Evolutionary conservation across 2,113 vertebrate species (phyloP).

Genomic region (Mormyrus iriodes): DNA sequence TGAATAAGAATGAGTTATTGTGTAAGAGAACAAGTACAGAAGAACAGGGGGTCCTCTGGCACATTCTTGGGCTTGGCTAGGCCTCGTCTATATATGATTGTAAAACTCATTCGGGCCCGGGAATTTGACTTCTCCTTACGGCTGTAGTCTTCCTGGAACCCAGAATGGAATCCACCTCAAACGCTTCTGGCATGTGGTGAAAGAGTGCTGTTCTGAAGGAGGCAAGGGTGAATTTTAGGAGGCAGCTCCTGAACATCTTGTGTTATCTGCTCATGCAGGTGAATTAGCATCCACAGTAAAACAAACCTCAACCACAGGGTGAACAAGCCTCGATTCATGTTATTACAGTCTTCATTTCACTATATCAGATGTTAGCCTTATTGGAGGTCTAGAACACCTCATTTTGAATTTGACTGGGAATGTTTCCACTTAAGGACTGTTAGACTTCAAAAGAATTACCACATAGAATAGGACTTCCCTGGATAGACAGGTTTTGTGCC

Average conservation of each 20-base stretch:
- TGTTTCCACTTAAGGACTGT: neutral
- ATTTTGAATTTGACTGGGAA: neutral
- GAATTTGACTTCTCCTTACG: neutral
- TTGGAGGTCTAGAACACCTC: neutral
- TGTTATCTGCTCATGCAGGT: neutral
- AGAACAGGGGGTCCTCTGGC: neutral
- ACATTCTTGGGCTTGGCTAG: neutral
- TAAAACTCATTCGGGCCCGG: neutral
- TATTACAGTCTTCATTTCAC: neutral
- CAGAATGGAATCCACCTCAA: neutral
- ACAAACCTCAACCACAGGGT: neutral
- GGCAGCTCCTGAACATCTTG: neutral
- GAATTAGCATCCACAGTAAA: neutral
- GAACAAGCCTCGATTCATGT: neutral
- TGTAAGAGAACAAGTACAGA: neutral
- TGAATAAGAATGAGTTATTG: slow-evolving; percentile 2
- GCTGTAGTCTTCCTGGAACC: neutral
- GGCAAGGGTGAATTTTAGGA: no score
- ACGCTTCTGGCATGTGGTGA: neutral
- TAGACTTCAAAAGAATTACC: neutral
- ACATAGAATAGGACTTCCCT: neutral
- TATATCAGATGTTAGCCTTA: neutral
- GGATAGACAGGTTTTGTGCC: neutral
- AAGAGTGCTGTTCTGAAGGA: neutral
- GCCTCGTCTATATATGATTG: neutral